Evolutionary conservation across 2,888 invertebrate species (phyloP).

Genomic region (Cinara cedri): DNA sequence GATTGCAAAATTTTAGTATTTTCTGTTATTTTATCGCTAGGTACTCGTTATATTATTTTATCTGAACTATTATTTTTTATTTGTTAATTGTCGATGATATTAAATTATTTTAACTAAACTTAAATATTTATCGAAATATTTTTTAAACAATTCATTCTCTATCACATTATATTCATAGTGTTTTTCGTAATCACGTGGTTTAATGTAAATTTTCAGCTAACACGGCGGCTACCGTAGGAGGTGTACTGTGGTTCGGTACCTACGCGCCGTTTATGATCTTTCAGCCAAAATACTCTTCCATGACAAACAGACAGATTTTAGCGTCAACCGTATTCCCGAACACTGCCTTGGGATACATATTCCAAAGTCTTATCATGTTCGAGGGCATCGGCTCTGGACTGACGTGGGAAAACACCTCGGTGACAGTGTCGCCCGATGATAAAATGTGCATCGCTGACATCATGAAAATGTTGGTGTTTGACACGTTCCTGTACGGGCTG

Average conservation of each 20-base stretch:
- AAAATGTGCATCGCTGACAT: slow-evolving; percentile 73
- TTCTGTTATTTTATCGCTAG: too few relatives aligned
- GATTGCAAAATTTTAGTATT: too few relatives aligned
- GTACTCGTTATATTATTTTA: too few relatives aligned
- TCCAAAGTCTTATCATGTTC: slow-evolving; percentile 74
- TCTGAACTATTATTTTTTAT: too few relatives aligned
- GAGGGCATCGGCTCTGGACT: slow-evolving; percentile 74
- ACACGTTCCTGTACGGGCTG: slow-evolving; percentile 73
- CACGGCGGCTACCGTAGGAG: slow-evolving; percentile 77
- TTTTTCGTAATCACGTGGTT: too few relatives aligned
- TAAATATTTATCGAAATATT: too few relatives aligned
- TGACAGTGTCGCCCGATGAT: slow-evolving; percentile 72
- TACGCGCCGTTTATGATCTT: slow-evolving; percentile 77
- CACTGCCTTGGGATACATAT: slow-evolving; percentile 80
- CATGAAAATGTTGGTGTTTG: slow-evolving; percentile 75
- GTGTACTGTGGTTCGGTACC: slow-evolving; percentile 77
- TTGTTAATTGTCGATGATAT: too few relatives aligned
- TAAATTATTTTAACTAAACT: too few relatives aligned
- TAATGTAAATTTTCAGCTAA: slow-evolving; percentile 68
- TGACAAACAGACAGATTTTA: slow-evolving; percentile 70
- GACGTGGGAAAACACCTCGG: slow-evolving; percentile 71
- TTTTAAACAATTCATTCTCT: too few relatives aligned
- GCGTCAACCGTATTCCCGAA: slow-evolving; percentile 74
- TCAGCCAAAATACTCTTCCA: slow-evolving; percentile 70
- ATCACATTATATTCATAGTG: too few relatives aligned